Base-by-base conservation (phyloP, 1,140 invertebrate genomes). In the Oncopeltus fasciatus region DNA sequence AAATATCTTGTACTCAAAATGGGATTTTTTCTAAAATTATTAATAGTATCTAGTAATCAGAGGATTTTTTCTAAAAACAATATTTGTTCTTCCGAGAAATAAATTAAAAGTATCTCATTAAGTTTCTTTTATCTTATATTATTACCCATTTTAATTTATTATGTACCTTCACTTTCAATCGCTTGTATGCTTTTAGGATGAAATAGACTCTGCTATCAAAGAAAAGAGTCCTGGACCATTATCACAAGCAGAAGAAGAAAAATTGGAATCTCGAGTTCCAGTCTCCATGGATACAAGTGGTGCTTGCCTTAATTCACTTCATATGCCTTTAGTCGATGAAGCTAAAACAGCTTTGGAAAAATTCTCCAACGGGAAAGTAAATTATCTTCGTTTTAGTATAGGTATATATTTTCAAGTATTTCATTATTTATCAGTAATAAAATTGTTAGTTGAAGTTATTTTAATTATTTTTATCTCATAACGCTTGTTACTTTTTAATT, bases 361-460 rank as follows among this genome's bases (percentile, higher is more conserved):
- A 74, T 78, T 66, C 79, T 86, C 65, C 80, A 49, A 43, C 16
- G 61, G 47, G 9, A 65, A 62, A 57, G 44, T 64, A 27, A 66
- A 88, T 70, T 89, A 89, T 73, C 77, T 88, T 68, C 86, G 88
- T 71, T 82, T 89, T 71, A 83, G 79, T 74, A 88, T 88, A 70
- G 81, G 82, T 79, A 53, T 3, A 14, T 24, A 9, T 53, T 53
- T 38, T 38, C 31, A 8, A n/a, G n/a, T n/a, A n/a, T n/a, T n/a
- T n/a, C n/a, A n/a, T n/a, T n/a, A n/a, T n/a, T n/a, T n/a, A n/a
- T n/a, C n/a, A n/a, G n/a, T n/a, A n/a, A n/a, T n/a, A n/a, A n/a
- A n/a, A n/a, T n/a, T n/a, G n/a, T n/a, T n/a, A n/a, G n/a, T n/a
- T n/a, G n/a, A n/a, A n/a, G n/a, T n/a, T n/a, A n/a, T n/a, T n/a